phyloP scores from a whole-genome alignment of 92 coral and sea anemone genomes.

The Heteractis magnifica region DNA sequence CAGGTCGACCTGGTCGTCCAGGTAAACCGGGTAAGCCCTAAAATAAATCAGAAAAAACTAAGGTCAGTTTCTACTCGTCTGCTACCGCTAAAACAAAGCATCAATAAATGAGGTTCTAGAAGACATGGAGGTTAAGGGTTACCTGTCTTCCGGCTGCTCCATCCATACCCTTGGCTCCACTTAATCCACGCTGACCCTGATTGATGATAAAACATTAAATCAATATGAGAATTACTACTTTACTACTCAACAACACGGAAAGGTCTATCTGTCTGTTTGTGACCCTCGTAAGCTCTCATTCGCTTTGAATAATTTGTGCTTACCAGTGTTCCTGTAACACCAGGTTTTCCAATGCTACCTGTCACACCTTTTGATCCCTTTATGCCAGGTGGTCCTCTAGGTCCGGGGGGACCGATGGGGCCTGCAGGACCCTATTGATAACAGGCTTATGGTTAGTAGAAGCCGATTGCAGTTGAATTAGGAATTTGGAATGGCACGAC shows the following conservation, averaged over 20 bases:
- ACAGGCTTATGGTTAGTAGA: not conserved
- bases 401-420: conserved; percentile 29
- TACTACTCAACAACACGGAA: too few species aligned
- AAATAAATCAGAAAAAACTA: not conserved
- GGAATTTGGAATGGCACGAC: too few species aligned
- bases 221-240: too few species aligned
- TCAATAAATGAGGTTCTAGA: not conserved
- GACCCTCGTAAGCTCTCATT: too few species aligned
- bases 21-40: conserved; percentile 45
- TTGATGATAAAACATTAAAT: not conserved
- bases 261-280: too few species aligned
- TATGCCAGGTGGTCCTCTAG: conserved; percentile 48
- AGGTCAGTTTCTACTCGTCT: not conserved
- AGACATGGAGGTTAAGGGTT: not conserved
- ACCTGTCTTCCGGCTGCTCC: conserved; percentile 36
- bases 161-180: conserved; percentile 33
- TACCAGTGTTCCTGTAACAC: conserved; percentile 56
- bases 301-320: not conserved
- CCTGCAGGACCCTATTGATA: conserved; percentile 25
- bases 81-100: not conserved
- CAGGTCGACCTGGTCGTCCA: conserved; percentile 61
- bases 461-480: too few species aligned
- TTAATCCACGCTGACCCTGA: conserved; percentile 35
- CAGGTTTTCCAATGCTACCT: conserved; percentile 51
- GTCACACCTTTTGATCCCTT: conserved; percentile 46